Evolutionary conservation across 2,797 vertebrate genomes (phyloP).

Genomic region (Chrysocyon brachyurus): DNA sequence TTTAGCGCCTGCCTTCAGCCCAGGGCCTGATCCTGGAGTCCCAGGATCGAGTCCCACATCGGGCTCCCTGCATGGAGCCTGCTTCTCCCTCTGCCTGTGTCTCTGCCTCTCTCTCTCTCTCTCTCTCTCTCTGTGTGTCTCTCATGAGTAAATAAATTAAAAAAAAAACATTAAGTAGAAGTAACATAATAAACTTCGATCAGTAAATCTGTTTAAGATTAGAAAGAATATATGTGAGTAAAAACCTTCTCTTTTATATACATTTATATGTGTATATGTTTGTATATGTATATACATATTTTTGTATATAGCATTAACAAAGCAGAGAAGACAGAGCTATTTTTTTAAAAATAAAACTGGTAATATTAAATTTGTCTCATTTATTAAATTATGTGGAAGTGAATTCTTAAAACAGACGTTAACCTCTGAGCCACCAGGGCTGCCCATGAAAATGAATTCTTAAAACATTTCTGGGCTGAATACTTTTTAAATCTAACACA

Average conservation of each 20-base stretch:
- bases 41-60: too few species aligned
- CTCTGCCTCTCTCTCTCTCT: too few species aligned
- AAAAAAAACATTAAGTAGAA: background rate
- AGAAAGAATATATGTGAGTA: background rate
- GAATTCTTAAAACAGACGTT: too few species aligned
- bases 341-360: background rate
- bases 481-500: background rate
- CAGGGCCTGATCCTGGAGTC: too few species aligned
- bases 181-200: background rate
- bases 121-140: too few species aligned
- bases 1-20: too few species aligned
- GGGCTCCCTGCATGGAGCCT: too few species aligned
- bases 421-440: too few species aligned
- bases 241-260: background rate
- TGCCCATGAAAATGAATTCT: background rate
- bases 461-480: background rate
- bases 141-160: too few species aligned
- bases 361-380: slow-evolving; percentile 32
- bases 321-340: background rate
- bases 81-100: too few species aligned
- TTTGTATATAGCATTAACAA: background rate
- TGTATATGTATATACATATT: background rate
- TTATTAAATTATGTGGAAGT: slow-evolving; percentile 46
- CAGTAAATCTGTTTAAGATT: background rate
- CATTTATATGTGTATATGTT: background rate